Evolutionary conservation across 1,140 invertebrate genomes (phyloP).

Genomic region (Cylas formicarius): DNA sequence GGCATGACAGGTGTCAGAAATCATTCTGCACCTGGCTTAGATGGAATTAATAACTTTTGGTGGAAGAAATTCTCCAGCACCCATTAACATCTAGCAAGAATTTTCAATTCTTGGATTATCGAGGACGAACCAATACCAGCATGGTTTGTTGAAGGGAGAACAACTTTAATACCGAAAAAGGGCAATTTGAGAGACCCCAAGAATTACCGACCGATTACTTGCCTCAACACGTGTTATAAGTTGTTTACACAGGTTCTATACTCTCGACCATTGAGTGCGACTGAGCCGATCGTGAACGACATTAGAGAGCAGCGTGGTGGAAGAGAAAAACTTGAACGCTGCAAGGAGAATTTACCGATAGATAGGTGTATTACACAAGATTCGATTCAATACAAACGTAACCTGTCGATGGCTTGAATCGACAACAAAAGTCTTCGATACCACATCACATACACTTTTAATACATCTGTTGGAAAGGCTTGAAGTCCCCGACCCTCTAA

Average conservation of each 20-base stretch:
- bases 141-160: neutral
- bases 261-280: neutral
- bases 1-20: too few relatives aligned
- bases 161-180: too few relatives aligned
- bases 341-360: conserved; percentile 2
- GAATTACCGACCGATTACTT: neutral
- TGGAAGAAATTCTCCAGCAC: neutral
- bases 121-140: neutral
- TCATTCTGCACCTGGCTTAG: too few relatives aligned
- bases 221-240: conserved; percentile 4
- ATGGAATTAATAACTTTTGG: too few relatives aligned
- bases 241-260: conserved; percentile 1
- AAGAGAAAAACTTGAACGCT: neutral
- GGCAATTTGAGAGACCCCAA: too few relatives aligned
- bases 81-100: neutral
- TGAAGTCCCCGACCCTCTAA: too few relatives aligned
- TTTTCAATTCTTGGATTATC: neutral
- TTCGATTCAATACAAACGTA: neutral
- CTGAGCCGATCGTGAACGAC: neutral
- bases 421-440: conserved; percentile 5
- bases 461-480: conserved; percentile 2
- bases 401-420: conserved; percentile 6
- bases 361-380: too few relatives aligned
- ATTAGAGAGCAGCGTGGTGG: neutral
- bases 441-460: conserved; percentile 7